Evolutionary conservation across 2,888 invertebrate genomes (phyloP).

Genomic region (Anthrax anthrax): DNA sequence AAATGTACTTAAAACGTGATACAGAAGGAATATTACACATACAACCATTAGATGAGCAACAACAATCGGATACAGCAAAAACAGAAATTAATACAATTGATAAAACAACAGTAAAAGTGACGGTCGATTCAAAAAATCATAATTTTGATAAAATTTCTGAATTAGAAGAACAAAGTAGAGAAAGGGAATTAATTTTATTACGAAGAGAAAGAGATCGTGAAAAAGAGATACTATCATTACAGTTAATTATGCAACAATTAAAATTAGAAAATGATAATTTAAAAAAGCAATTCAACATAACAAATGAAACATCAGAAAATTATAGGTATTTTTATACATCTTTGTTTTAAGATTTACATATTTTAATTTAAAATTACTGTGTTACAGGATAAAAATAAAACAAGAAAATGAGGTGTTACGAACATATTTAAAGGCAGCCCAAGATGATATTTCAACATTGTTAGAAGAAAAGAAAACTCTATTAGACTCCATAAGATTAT

Average conservation of each 20-base stretch:
- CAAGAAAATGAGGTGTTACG: constrained; percentile 49
- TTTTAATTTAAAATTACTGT: too few species aligned
- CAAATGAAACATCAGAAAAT: constrained; percentile 38
- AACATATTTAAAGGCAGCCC: constrained; percentile 48
- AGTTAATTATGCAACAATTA: constrained; percentile 39
- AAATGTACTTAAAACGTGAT: constrained; percentile 55
- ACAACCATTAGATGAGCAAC: constrained; percentile 36
- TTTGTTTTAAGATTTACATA: too few species aligned
- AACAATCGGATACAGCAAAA: neutral
- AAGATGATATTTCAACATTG: constrained; percentile 56
- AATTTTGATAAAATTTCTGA: neutral
- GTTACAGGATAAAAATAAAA: constrained; percentile 26
- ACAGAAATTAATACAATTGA: too few species aligned
- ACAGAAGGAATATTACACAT: constrained; percentile 60
- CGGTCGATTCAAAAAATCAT: neutral
- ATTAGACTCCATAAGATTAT: constrained; percentile 49
- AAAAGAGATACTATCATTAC: constrained; percentile 35
- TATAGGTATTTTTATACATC: too few species aligned
- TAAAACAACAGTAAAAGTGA: neutral
- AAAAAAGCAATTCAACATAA: constrained; percentile 41
- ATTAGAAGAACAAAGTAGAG: neutral
- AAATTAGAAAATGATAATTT: constrained; percentile 49
- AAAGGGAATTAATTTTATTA: neutral
- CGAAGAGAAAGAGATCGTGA: constrained; percentile 30
- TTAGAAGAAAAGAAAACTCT: constrained; percentile 60